These are phyloP conservation scores for Drosophila serrata DNA, from an alignment of 1,140 invertebrate species.

Conservation along the genomic window DNA sequence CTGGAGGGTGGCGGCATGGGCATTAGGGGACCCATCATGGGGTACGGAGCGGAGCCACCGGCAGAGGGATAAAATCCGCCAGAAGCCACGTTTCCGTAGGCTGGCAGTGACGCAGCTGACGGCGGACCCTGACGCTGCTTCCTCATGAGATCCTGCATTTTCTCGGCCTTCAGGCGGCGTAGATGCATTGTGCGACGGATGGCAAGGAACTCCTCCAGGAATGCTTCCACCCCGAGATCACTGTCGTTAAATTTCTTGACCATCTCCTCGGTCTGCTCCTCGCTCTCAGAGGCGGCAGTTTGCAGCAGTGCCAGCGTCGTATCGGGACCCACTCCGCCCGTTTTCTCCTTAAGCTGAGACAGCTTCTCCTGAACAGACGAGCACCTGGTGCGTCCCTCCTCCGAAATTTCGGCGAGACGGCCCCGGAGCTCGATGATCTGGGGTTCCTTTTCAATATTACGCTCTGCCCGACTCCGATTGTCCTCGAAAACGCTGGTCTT, in stretches of 20 bases:
- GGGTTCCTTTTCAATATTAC: constrained; percentile 93
- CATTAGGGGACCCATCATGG: constrained; percentile 86
- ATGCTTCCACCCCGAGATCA: constrained; percentile 91
- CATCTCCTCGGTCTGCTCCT: constrained; percentile 94
- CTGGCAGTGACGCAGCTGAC: constrained; percentile 23
- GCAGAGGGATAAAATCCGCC: constrained; percentile 68
- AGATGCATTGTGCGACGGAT: constrained; percentile 92
- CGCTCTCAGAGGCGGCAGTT: constrained; percentile 93
- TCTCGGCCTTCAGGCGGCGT: constrained; percentile 93
- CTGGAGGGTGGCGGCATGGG: constrained; percentile 86
- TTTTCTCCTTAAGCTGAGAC: constrained; percentile 89
- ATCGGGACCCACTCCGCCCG: constrained; percentile 90
- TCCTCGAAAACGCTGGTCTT: constrained; percentile 94
- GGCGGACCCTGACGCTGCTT: constrained; percentile 64
- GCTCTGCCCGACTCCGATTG: constrained; percentile 94
- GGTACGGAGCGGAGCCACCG: constrained; percentile 84
- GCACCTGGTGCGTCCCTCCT: constrained; percentile 89
- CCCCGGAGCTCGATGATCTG: constrained; percentile 91
- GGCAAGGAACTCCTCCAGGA: constrained; percentile 91
- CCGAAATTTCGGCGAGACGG: constrained; percentile 89
- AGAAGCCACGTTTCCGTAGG: constrained; percentile 59
- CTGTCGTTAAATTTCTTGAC: constrained; percentile 92
- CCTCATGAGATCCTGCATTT: constrained; percentile 92
- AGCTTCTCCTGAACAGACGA: constrained; percentile 89
- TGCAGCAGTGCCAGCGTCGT: constrained; percentile 93